Percentiles rank a stretch among this genome's conserved stretches.
These are phyloP conservation scores for Cacatua alba DNA, from an alignment of 2,113 vertebrate species.

Conservation along the genomic window DNA sequence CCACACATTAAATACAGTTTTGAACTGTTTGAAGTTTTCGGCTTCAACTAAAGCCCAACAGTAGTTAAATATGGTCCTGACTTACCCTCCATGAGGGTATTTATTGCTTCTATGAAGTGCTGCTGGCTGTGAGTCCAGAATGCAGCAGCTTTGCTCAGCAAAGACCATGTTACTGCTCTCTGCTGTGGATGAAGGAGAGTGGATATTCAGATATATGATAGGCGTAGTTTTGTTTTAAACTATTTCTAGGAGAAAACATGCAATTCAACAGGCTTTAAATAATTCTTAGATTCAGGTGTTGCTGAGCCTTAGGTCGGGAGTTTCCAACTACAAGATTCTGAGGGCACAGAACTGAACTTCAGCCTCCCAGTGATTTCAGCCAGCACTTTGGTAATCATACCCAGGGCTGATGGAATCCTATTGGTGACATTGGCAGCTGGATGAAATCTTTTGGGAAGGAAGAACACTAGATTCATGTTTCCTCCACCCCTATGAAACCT, in stretches of 20 bases:
- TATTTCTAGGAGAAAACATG: neutral
- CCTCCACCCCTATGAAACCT: neutral
- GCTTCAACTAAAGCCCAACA: neutral
- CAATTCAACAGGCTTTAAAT: neutral
- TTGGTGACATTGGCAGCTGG: neutral
- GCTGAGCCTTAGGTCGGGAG: neutral
- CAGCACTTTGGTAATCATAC: neutral
- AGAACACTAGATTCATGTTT: neutral
- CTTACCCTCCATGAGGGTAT: neutral
- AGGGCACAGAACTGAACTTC: neutral
- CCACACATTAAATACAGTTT: rapidly evolving
- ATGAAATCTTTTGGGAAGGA: neutral
- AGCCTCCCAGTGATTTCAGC: neutral
- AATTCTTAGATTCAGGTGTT: neutral
- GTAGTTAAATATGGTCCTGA: rapidly evolving
- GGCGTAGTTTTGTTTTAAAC: neutral
- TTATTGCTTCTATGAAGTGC: neutral
- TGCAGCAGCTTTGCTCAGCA: neutral
- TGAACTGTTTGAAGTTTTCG: neutral
- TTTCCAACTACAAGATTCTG: neutral
- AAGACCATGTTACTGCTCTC: rapidly evolving
- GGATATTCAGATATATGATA: rapidly evolving
- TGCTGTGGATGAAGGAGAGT: rapidly evolving
- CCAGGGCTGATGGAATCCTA: neutral
- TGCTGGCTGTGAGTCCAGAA: neutral